Evolutionary conservation across 2,797 vertebrate species (phyloP).

Genomic region (Xiphophorus birchmanni): DNA sequence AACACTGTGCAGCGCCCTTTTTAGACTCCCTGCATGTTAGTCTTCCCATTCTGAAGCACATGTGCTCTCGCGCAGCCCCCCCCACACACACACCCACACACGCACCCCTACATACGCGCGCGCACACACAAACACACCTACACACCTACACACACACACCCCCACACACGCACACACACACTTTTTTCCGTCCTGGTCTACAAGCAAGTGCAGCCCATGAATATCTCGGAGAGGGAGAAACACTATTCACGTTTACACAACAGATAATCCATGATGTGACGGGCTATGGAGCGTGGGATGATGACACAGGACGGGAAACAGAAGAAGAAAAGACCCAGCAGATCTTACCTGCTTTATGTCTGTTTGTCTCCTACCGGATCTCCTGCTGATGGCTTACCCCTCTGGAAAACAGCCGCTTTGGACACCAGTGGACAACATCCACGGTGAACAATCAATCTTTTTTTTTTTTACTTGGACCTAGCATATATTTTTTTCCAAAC

Average conservation of each 20-base stretch:
- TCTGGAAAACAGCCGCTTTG: conserved; percentile 35
- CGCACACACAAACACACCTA: conserved; percentile 41
- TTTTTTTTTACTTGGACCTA: conserved; percentile 19
- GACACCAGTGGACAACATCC: conserved; percentile 34
- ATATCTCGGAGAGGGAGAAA: conserved; percentile 56
- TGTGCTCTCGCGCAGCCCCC: conserved; percentile 26
- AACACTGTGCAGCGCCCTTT: conserved; percentile 17
- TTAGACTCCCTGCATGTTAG: conserved; percentile 57
- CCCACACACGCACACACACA: conserved; percentile 47
- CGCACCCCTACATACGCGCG: conserved; percentile 28
- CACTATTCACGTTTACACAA: conserved; percentile 74
- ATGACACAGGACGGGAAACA: conserved; percentile 63
- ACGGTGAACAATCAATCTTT: conserved; percentile 15
- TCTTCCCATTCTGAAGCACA: conserved; percentile 63
- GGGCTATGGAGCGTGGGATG: conserved; percentile 52
- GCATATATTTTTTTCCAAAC: not conserved
- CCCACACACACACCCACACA: conserved; percentile 29
- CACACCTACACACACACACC: conserved; percentile 41
- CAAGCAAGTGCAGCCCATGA: conserved; percentile 67
- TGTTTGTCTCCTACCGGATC: conserved; percentile 25
- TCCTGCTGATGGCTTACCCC: conserved; percentile 8
- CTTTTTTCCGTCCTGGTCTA: conserved; percentile 13
- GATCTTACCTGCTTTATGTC: conserved; percentile 81
- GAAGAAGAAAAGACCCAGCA: conserved; percentile 61
- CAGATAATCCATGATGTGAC: conserved; percentile 82